Evolutionary conservation across 2,113 vertebrate species (phyloP).

Genomic region (Heptranchias perlo): DNA sequence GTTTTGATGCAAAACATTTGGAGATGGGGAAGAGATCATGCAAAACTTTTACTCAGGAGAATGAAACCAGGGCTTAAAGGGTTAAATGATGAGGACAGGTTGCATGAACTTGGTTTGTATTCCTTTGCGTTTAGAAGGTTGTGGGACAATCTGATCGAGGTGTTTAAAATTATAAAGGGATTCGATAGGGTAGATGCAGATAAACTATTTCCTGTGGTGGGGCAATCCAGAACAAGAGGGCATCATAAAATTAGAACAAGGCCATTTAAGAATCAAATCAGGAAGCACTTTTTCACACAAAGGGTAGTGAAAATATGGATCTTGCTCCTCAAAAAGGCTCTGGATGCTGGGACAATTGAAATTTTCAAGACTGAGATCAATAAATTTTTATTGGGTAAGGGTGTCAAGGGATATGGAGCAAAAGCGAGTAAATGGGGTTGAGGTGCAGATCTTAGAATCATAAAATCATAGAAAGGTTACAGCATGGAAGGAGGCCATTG

Average conservation of each 20-base stretch:
- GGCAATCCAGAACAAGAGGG: neutral
- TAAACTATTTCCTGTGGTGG: neutral
- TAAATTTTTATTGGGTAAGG: too few relatives aligned
- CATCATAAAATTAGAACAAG: neutral
- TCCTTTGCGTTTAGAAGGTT: neutral
- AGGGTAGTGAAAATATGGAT: too few relatives aligned
- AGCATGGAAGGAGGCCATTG: too few relatives aligned
- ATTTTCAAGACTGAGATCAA: too few relatives aligned
- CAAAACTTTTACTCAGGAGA: neutral
- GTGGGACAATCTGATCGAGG: neutral
- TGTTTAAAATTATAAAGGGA: neutral
- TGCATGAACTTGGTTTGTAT: neutral
- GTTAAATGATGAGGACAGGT: neutral
- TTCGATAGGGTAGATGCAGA: neutral
- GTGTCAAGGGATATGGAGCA: too few relatives aligned
- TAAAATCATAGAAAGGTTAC: too few relatives aligned
- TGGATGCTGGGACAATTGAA: too few relatives aligned
- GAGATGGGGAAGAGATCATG: neutral
- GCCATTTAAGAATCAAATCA: too few relatives aligned
- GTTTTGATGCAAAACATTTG: neutral
- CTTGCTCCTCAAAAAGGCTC: too few relatives aligned
- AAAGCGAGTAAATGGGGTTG: too few relatives aligned
- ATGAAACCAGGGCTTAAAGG: neutral
- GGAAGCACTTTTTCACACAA: neutral
- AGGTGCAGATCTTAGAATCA: too few relatives aligned